Evolutionary conservation across 2,113 vertebrate species (phyloP), one percentile per base, ranked within the genome.

Genomic region (Apodemus speciosus): DNA sequence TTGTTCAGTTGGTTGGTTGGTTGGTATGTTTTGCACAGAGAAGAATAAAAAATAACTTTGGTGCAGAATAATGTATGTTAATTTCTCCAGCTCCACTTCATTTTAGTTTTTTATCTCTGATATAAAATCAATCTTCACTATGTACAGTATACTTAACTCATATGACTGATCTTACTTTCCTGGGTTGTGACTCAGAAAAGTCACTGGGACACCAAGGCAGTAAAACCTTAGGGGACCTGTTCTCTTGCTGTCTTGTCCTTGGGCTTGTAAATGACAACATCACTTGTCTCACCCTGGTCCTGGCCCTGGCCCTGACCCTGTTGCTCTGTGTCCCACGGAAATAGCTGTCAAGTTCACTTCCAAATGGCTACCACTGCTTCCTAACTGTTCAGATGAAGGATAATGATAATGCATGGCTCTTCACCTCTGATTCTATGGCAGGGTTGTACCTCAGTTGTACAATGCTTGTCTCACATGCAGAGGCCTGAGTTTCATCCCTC

Each of bases 11-110:
- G 15, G 7, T 53, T 53, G 14, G 8, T 7, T 80, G n/a, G 6
- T 38, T 60, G 27, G 27, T 84, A 66, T 77, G 38, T 60, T 89
- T 71, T 8, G 68, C 35, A 86, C 5, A 2, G 25, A 83, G 2
- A 27, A 96, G 13, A 89, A 93, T 58, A 79, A 94, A 80, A 80
- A 60, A 53, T 80, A 91, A 62, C 0, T 0, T 68, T 68, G 89
- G 11, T 40, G 10, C 38, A 53, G 9, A 40, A 51, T 89, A 86
- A 83, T 64, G 15, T 6, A 51, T 49, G 92, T 85, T 85, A 94
- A 56, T 35, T 81, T 92, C 71, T n/a, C 43, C 77, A 77, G 1
- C 21, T 40, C 2, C 75, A 35, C 35, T 71, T 88, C 93, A 58
- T 10, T 56, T 92, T 92, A 25, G 30, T 15, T 51, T 95, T 46